Percentiles rank a stretch among this genome's conserved stretches.
phyloP scores from a whole-genome alignment of 2,797 vertebrate species.

The Acipenser transmontanus region DNA sequence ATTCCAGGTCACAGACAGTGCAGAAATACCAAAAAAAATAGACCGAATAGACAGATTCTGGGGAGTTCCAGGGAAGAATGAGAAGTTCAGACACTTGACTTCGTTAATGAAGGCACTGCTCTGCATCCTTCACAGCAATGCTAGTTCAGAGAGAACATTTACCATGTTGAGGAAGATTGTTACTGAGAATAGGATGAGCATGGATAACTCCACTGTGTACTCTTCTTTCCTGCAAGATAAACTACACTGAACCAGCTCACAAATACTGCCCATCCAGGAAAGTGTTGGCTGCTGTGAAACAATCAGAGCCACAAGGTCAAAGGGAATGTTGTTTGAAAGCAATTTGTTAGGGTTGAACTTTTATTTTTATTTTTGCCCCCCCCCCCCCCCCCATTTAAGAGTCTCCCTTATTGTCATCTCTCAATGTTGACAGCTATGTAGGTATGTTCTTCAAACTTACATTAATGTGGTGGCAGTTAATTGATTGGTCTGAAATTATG shows the following conservation, averaged over 20 bases:
- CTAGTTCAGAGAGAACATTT: slow-evolving; percentile 19
- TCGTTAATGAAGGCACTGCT: slow-evolving; percentile 24
- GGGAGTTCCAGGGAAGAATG: slow-evolving; percentile 24
- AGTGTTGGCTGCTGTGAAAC: not conserved
- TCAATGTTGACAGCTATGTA: no score
- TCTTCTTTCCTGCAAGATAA: slow-evolving; percentile 9
- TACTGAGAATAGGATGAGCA: slow-evolving; percentile 23
- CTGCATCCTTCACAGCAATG: slow-evolving; percentile 24
- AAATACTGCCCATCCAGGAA: slow-evolving; percentile 12
- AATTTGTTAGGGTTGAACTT: no score
- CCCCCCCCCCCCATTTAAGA: no score
- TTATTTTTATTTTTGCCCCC: no score
- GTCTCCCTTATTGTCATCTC: no score
- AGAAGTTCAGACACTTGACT: slow-evolving; percentile 31
- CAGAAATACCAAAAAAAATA: slow-evolving; percentile 12
- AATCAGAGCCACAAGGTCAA: no score
- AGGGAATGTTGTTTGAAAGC: no score
- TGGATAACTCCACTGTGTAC: slow-evolving; percentile 15
- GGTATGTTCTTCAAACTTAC: no score
- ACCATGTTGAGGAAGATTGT: slow-evolving; percentile 6
- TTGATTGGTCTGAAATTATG: no score
- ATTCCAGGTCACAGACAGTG: slow-evolving; percentile 22
- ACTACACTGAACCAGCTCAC: slow-evolving; percentile 8
- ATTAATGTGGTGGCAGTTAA: no score
- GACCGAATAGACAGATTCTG: slow-evolving; percentile 23